phyloP scores from a whole-genome alignment of 2,888 invertebrate species.

The Apomyelois bistriatella region DNA sequence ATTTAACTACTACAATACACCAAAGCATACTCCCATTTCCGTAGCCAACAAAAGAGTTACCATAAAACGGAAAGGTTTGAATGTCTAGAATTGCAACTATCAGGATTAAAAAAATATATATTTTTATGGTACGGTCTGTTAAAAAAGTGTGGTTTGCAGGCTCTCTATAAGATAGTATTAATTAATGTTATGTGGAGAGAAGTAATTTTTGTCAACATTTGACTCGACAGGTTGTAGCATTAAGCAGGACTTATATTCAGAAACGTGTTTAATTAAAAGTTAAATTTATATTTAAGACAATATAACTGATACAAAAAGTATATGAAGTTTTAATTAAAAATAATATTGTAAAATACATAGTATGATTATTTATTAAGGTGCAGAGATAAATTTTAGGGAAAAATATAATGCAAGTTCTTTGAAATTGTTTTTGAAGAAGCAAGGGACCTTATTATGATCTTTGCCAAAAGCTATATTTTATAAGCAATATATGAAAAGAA shows the following conservation, averaged over 20 bases:
- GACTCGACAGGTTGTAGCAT: conserved; percentile 8
- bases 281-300: conserved; percentile 34
- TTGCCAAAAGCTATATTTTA: not conserved
- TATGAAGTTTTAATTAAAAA: conserved; percentile 34
- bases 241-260: conserved; percentile 21
- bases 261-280: conserved; percentile 23
- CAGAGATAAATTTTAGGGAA: conserved; percentile 18
- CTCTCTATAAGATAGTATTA: too few relatives aligned
- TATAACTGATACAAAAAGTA: conserved; percentile 43
- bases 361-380: conserved; percentile 7
- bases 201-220: not conserved
- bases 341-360: conserved; percentile 23
- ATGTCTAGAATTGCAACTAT: too few relatives aligned
- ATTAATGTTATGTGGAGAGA: too few relatives aligned
- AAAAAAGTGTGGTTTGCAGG: not conserved
- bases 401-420: conserved; percentile 16
- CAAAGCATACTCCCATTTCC: too few relatives aligned
- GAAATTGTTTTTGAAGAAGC: not conserved
- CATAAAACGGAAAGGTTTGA: too few relatives aligned
- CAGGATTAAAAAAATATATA: too few relatives aligned
- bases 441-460: not conserved
- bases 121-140: too few relatives aligned
- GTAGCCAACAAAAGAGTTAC: too few relatives aligned
- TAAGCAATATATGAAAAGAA: not conserved
- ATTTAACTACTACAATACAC: too few relatives aligned